phyloP scores from a whole-genome alignment of 2,113 vertebrate genomes.

The Lucifuga dentata region DNA sequence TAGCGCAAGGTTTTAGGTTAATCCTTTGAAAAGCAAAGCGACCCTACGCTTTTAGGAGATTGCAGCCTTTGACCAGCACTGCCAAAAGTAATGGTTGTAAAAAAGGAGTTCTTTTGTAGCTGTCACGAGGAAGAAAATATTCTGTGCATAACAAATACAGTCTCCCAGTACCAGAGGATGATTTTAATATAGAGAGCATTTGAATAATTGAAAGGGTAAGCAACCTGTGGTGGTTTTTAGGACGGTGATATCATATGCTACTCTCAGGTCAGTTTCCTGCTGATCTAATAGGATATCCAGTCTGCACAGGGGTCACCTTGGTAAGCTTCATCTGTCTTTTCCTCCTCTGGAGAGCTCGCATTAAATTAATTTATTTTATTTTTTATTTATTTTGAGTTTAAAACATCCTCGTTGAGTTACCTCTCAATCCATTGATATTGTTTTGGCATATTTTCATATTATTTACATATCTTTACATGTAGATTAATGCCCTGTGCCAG shows the following conservation, averaged over 20 bases:
- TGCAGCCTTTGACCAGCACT: conserved; percentile 52
- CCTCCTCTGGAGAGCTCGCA: conserved; percentile 3
- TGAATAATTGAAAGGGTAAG: conserved; percentile 70
- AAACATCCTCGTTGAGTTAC: conserved; percentile 17
- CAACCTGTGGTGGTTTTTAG: conserved; percentile 39
- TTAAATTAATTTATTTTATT: conserved; percentile 53
- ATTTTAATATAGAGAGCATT: conserved; percentile 59
- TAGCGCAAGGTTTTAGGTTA: conserved; percentile 21
- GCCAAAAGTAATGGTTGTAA: conserved; percentile 33
- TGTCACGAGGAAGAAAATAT: conserved; percentile 20
- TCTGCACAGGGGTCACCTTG: conserved; percentile 55
- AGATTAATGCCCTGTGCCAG: conserved; percentile 20
- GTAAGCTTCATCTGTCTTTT: conserved; percentile 26
- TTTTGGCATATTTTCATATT: conserved; percentile 45
- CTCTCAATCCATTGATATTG: conserved; percentile 20
- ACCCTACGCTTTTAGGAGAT: conserved; percentile 35
- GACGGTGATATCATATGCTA: conserved; percentile 41
- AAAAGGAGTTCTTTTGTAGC: conserved; percentile 42
- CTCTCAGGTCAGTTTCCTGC: conserved; percentile 54
- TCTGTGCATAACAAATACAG: conserved; percentile 58
- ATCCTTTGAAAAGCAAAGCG: conserved; percentile 65
- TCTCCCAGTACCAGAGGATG: conserved; percentile 33
- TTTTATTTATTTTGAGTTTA: conserved; percentile 37
- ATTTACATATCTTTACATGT: conserved; percentile 75
- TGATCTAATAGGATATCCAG: conserved; percentile 40